Evolutionary conservation across 2,113 vertebrate genomes (phyloP).

Genomic region (Clinocottus analis): DNA sequence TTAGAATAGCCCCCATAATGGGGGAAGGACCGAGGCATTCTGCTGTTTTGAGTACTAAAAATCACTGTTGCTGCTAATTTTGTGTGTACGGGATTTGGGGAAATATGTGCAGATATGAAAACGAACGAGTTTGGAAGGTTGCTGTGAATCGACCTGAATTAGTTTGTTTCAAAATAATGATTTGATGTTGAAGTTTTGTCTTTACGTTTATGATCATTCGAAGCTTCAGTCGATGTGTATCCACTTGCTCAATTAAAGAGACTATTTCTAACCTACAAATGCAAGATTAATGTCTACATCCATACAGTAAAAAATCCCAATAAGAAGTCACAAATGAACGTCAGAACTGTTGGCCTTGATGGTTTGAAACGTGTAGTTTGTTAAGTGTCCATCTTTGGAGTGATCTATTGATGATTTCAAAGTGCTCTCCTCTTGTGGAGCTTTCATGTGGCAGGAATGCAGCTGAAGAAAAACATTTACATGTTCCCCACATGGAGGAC

Average conservation of each 20-base stretch:
- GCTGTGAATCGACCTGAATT: neutral
- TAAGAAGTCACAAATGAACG: slow-evolving; percentile 8
- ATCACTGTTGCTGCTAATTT: slow-evolving; percentile 17
- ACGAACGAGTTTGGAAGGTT: neutral
- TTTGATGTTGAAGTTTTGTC: neutral
- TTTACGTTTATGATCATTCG: slow-evolving; percentile 7
- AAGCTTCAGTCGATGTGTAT: neutral
- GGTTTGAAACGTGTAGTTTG: neutral
- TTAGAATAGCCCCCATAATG: neutral
- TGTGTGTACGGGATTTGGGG: neutral
- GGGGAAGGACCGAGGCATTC: neutral
- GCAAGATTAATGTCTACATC: neutral
- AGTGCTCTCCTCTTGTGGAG: slow-evolving; percentile 9
- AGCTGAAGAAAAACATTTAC: slow-evolving; percentile 66
- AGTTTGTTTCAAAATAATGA: neutral
- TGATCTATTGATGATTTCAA: slow-evolving; percentile 32
- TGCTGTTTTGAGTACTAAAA: neutral
- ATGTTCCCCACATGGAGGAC: slow-evolving; percentile 37
- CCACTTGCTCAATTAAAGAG: neutral
- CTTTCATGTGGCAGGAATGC: slow-evolving; percentile 72
- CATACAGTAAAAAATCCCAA: neutral
- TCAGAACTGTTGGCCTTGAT: neutral
- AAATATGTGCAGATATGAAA: neutral
- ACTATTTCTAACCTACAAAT: neutral
- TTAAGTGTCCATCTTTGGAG: slow-evolving; percentile 7